These are phyloP conservation scores for Marmota monax DNA, from an alignment of 2,113 vertebrate genomes.

Conservation along the genomic window DNA sequence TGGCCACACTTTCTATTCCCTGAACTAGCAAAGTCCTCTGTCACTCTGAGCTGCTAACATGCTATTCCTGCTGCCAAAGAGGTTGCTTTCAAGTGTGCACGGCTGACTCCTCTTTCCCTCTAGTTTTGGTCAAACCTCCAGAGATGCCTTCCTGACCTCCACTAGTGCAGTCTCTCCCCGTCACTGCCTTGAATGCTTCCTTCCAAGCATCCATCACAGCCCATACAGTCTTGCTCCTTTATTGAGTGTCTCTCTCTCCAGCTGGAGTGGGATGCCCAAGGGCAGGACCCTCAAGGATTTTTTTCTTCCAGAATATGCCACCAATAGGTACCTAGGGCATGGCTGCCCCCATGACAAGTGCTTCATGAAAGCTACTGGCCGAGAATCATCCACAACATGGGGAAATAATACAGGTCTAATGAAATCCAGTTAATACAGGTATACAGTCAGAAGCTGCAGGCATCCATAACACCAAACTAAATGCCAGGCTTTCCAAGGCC, in stretches of 20 bases:
- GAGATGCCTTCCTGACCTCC: background rate
- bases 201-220: background rate
- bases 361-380: background rate
- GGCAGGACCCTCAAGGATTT: background rate
- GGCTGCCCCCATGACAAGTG: background rate
- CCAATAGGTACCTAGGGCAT: background rate
- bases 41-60: background rate
- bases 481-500: accelerated
- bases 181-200: accelerated
- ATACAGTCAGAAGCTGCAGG: background rate
- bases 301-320: accelerated
- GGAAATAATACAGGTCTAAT: accelerated
- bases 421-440: background rate
- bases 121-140: background rate
- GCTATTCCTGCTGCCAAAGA: background rate
- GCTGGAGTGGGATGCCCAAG: background rate
- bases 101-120: background rate
- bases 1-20: background rate
- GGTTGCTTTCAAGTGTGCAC: background rate
- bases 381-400: background rate
- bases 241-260: background rate
- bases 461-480: too few relatives aligned
- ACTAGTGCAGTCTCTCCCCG: accelerated
- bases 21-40: background rate
- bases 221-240: background rate